A percentile compares a stretch with the other conserved stretches of the same genome.
Evolutionary conservation across 2,113 vertebrate species (phyloP).

Genomic region (Callospermophilus lateralis): DNA sequence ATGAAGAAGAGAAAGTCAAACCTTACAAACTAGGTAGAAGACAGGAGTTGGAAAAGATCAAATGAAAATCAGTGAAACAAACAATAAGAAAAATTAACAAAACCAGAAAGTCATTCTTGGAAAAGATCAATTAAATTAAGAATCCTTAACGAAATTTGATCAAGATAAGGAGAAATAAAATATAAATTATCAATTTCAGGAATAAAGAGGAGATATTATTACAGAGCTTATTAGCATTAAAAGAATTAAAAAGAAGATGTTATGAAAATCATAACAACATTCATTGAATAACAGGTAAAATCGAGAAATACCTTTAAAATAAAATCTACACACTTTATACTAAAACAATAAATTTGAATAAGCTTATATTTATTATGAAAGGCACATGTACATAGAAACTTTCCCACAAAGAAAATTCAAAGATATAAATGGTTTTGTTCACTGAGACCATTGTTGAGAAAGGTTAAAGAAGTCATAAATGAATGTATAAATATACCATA

Average conservation of each 20-base stretch:
- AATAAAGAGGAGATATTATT: neutral
- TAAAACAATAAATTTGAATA: too few species aligned
- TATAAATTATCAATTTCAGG: neutral
- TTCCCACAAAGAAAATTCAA: too few species aligned
- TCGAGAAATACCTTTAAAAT: too few species aligned
- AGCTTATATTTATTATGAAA: too few species aligned
- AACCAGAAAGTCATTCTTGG: neutral
- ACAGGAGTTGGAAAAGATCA: neutral
- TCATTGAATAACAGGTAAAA: neutral
- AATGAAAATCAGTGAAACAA: neutral
- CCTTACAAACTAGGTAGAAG: neutral
- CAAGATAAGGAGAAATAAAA: conserved; percentile 19
- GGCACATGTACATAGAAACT: too few species aligned
- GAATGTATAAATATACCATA: too few species aligned
- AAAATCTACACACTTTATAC: too few species aligned
- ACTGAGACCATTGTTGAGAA: too few species aligned
- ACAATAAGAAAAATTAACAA: neutral
- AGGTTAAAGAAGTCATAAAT: too few species aligned
- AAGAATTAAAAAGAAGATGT: neutral
- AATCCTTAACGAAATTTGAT: neutral
- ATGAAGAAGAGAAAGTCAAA: too few species aligned
- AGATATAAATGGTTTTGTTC: too few species aligned
- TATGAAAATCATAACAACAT: neutral
- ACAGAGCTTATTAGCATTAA: too few species aligned
- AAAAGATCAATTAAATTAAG: neutral